phyloP scores from a whole-genome alignment of 2,797 vertebrate genomes.

The Erithacus rubecula region DNA sequence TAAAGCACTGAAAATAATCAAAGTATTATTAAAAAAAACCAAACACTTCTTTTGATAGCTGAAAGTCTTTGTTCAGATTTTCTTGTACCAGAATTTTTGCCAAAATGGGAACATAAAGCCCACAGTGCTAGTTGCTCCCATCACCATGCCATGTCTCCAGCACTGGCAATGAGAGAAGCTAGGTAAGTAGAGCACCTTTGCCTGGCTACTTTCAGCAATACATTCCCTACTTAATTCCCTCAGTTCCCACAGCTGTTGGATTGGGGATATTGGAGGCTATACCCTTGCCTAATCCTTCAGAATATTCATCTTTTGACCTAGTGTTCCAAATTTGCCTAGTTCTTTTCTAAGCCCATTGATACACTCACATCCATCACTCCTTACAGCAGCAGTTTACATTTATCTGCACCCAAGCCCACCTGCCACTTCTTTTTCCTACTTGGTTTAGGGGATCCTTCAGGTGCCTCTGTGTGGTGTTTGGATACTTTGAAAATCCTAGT shows the following conservation, averaged over 20 bases:
- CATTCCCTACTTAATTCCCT: not conserved
- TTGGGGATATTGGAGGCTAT: not conserved
- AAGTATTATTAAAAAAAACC: not conserved
- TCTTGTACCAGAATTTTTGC: not conserved
- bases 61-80: not conserved
- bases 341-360: not conserved
- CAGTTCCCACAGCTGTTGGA: not conserved
- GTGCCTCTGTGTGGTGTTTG: not conserved
- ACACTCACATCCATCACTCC: not conserved
- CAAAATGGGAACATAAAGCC: not conserved
- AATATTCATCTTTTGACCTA: not conserved
- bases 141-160: not conserved
- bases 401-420: not conserved
- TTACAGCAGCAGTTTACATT: not conserved
- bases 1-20: not conserved
- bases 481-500: not conserved
- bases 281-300: not conserved
- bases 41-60: not conserved
- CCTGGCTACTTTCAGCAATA: rapidly evolving
- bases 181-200: not conserved
- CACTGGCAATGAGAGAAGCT: not conserved
- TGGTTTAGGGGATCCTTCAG: not conserved
- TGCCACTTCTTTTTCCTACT: not conserved
- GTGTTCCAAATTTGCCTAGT: not conserved
- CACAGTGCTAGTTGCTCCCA: not conserved